Conservation (phyloP, 2,888 invertebrate species). For the Exephanes ischioxanthus region DNA sequence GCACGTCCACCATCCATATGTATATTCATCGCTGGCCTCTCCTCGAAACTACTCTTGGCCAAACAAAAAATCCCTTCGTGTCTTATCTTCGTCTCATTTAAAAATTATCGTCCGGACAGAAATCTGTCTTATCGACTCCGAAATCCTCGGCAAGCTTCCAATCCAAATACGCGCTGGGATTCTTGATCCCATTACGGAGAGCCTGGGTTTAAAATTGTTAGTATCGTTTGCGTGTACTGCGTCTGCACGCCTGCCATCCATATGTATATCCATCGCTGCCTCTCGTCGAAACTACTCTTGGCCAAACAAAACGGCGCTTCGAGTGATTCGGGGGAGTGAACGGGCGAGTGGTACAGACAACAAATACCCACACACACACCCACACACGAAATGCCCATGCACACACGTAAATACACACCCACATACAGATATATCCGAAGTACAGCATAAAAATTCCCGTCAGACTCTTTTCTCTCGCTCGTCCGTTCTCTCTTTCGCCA, state of each 20-base stretch:
- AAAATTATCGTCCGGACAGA: neutral
- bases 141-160: neutral
- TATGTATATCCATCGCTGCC: slow-evolving; percentile 10
- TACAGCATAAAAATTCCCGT: neutral
- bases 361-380: neutral
- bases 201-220: neutral
- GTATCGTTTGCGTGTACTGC: neutral
- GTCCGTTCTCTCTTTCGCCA: slow-evolving; percentile 43
- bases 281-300: slow-evolving; percentile 22
- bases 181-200: neutral
- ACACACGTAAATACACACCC: neutral
- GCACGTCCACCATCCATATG: neutral
- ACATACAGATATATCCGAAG: neutral
- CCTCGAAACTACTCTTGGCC: slow-evolving; percentile 20
- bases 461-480: slow-evolving; percentile 31
- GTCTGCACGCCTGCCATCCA: neutral
- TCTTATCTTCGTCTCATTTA: no score
- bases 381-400: neutral
- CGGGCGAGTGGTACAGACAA: slow-evolving; percentile 26
- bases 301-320: slow-evolving; percentile 35
- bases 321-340: slow-evolving; percentile 32
- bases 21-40: neutral
- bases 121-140: neutral
- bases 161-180: neutral
- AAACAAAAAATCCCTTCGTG: neutral